Evolutionary conservation across 2,888 invertebrate species (phyloP).

Genomic region (Eupeodes latifasciatus): DNA sequence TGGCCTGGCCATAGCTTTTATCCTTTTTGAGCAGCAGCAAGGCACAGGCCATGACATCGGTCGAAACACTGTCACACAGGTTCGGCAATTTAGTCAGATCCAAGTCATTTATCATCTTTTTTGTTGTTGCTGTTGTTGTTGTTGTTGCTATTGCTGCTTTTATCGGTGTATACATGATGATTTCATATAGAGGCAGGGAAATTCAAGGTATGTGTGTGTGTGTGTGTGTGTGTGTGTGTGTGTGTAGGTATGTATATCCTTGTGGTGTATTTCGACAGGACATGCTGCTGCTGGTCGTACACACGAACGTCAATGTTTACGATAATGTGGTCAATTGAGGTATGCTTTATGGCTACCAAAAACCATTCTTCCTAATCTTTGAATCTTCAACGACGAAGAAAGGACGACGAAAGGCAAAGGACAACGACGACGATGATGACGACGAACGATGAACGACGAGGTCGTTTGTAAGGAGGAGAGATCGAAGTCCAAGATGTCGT

Average conservation of each 20-base stretch:
- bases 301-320: constrained; percentile 62
- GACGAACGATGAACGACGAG: background rate
- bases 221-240: too few species aligned
- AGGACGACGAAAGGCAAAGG: constrained; percentile 12
- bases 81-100: constrained; percentile 68
- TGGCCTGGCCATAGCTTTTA: constrained; percentile 14
- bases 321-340: constrained; percentile 75
- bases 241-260: background rate
- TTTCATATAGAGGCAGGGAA: background rate
- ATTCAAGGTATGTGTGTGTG: background rate
- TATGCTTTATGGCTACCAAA: constrained; percentile 70
- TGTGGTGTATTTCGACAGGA: constrained; percentile 38
- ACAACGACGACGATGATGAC: background rate
- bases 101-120: constrained; percentile 70
- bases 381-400: constrained; percentile 33
- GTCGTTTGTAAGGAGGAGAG: constrained; percentile 1
- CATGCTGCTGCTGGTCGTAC: constrained; percentile 29
- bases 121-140: constrained; percentile 17
- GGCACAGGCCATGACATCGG: constrained; percentile 61
- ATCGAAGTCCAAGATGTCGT: constrained; percentile 44
- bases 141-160: background rate
- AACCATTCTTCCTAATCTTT: constrained; percentile 71
- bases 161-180: constrained; percentile 30
- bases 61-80: constrained; percentile 60
- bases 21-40: constrained; percentile 25